Base-by-base conservation (phyloP, 2,113 vertebrate species). In the Caranx ignobilis region DNA sequence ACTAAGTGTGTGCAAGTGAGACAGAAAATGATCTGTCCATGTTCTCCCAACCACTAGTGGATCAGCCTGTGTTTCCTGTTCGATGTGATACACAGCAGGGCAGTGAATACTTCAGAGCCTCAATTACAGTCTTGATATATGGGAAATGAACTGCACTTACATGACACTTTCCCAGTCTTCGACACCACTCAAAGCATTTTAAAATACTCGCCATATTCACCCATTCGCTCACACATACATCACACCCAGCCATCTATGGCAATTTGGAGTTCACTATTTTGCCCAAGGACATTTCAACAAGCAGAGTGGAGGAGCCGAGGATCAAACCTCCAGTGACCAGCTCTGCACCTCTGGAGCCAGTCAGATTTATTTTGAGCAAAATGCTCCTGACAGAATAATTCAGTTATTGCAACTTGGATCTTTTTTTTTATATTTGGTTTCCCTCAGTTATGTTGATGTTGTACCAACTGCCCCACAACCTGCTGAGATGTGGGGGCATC, bases 1-100 rank as follows among this genome's bases (percentile, higher is more conserved):
- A 8, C 5, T 13, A 52, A 47, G 18, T 18, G 37, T 45, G 62
- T 62, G 26, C 26, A 21, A 75, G 3, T 60, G 26, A 66, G 34
- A 62, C 26, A 32, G 47, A 39, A 67, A 63, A 35, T 21, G 1
- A 80, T n/a, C 26, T 35, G 13, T 62, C 8, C 34, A 12, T 37
- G 21, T 19, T 74, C 68, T 68, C 65, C 21, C 15, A 76, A 37
- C 79, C 15, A 41, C 62, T 11, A 35, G 9, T 50, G 11, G 21
- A 35, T 39, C 55, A 63, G 12, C 47, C 52, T 60, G 13, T 19
- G 18, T 45, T 3, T 4, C 47, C 37, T 37, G 37, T 37, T 37
- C 8, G 37, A 37, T 37, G 37, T 37, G 37, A 37, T 6, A 37
- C 37, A 37, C 37, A 37, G 37, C 37, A 37, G 37, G 37, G 37